Evolutionary conservation across 2,888 invertebrate species (phyloP).

Genomic region (Troides aeacus): DNA sequence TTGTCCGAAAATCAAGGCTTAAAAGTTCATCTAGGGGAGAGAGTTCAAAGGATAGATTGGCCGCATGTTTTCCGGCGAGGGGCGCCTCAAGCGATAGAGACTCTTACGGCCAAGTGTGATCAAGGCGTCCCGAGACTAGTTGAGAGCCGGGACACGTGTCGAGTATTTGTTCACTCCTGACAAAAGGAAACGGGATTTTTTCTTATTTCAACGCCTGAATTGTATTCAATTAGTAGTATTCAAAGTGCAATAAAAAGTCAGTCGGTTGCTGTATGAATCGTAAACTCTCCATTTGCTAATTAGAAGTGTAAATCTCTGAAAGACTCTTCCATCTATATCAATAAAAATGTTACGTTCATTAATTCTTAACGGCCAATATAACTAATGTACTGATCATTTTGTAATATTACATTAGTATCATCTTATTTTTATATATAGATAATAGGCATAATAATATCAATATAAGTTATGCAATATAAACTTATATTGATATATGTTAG

Average conservation of each 20-base stretch:
- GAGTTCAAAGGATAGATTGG: constrained; percentile 30
- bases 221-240: constrained; percentile 8
- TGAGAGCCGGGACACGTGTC: constrained; percentile 30
- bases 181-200: constrained; percentile 29
- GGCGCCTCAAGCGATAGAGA: constrained; percentile 21
- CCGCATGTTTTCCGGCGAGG: constrained; percentile 23
- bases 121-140: constrained; percentile 25
- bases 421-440: no score
- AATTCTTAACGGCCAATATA: no score
- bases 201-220: constrained; percentile 8
- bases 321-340: no score
- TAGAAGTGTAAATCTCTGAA: no score
- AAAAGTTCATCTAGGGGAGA: constrained; percentile 18
- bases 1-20: no score
- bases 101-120: constrained; percentile 25
- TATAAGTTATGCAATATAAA: no score
- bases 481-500: no score
- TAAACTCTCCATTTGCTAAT: background rate
- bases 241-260: background rate
- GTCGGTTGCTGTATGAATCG: background rate
- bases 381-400: no score
- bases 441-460: no score
- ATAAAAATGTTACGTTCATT: no score
- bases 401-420: no score
- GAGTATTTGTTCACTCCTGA: constrained; percentile 32